Evolutionary conservation across 2,113 vertebrate species (phyloP).

Genomic region (Corvus cornix): DNA sequence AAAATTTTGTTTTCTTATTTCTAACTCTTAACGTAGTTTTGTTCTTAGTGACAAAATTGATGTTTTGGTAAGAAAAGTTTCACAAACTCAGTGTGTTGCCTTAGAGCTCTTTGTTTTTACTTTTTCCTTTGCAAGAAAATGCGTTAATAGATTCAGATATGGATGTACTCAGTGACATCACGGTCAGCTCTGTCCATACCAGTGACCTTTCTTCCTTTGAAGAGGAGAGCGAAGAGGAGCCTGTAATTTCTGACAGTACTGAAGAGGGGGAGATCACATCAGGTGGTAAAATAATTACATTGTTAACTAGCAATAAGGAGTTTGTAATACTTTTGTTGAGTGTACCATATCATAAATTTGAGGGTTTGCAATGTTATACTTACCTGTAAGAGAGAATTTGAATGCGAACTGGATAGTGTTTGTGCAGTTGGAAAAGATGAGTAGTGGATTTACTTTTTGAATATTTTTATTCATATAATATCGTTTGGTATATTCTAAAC

Average conservation of each 20-base stretch:
- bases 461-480: not conserved
- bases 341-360: not conserved
- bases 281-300: constrained; percentile 73
- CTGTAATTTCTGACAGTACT: constrained; percentile 84
- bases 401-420: not conserved
- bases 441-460: not conserved
- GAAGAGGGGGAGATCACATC: constrained; percentile 92
- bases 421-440: not conserved
- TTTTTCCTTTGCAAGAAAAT: constrained; percentile 76
- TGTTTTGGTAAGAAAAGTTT: not conserved
- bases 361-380: not conserved
- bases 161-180: constrained; percentile 95
- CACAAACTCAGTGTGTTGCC: not conserved
- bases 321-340: not conserved
- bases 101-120: not conserved
- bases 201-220: constrained; percentile 98
- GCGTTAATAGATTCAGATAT: constrained; percentile 88
- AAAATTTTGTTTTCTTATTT: not conserved
- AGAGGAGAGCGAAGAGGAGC: constrained; percentile 90
- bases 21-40: not conserved
- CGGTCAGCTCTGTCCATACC: constrained; percentile 97
- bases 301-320: not conserved
- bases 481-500: not conserved
- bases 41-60: not conserved
- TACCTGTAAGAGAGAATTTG: not conserved